These are phyloP conservation scores for Drosophila pegasa DNA, from an alignment of 2,888 invertebrate species.

Conservation along the genomic window DNA sequence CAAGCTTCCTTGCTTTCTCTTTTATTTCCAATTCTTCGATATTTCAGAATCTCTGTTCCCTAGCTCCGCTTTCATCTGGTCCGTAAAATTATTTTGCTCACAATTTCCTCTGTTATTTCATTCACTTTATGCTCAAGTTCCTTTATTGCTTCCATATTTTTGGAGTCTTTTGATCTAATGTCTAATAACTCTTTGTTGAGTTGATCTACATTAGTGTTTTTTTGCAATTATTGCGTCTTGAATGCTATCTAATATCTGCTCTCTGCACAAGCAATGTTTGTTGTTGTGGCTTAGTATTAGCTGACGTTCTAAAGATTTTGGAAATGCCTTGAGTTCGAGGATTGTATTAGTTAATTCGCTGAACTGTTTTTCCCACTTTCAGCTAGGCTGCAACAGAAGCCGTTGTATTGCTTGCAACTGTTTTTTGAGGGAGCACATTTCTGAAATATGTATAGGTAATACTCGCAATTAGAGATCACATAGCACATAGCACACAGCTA, in stretches of 20 bases:
- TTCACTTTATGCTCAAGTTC: background rate
- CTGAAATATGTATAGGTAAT: background rate
- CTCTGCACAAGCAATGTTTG: background rate
- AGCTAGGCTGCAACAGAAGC: background rate
- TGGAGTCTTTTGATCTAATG: background rate
- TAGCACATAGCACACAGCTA: no score
- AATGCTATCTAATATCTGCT: background rate
- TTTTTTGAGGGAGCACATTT: background rate
- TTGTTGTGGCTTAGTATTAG: background rate
- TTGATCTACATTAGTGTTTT: background rate
- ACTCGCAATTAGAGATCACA: background rate
- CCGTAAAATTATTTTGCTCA: no score
- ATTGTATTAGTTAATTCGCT: background rate
- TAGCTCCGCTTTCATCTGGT: background rate
- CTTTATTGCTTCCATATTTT: background rate
- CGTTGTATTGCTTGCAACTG: background rate
- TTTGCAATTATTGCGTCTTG: background rate
- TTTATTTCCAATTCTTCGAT: background rate
- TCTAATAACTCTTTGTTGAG: background rate
- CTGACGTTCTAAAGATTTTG: no score
- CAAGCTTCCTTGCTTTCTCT: background rate
- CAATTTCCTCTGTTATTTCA: background rate
- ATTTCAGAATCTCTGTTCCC: background rate
- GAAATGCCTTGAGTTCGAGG: background rate
- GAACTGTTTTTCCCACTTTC: background rate